phyloP scores from a whole-genome alignment of 2,113 vertebrate species.

The Collichthys lucidus region DNA sequence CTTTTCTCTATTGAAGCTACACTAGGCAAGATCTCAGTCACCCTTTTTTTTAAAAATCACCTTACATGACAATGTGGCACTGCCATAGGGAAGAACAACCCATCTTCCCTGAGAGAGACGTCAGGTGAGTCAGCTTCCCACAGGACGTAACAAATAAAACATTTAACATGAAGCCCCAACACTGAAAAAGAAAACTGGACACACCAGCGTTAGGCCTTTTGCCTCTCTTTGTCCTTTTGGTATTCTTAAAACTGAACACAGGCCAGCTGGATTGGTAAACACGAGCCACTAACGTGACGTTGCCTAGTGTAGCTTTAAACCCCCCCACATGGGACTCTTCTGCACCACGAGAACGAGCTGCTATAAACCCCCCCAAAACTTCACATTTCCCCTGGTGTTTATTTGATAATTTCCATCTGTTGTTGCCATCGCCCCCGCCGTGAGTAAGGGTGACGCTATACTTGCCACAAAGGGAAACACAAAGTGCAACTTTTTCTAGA shows the following conservation, averaged over 20 bases:
- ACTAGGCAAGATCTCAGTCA: constrained; percentile 52
- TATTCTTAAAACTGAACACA: constrained; percentile 6
- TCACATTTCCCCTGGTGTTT: constrained; percentile 12
- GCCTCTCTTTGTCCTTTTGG: constrained; percentile 3
- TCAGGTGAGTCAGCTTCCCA: neutral
- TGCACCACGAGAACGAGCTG: constrained; percentile 54
- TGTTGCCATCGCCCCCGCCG: constrained; percentile 17
- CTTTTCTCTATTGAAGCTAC: constrained; percentile 51
- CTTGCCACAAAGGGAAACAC: constrained; percentile 51
- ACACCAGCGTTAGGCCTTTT: constrained; percentile 37
- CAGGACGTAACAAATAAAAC: constrained; percentile 7
- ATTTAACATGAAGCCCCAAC: constrained; percentile 2
- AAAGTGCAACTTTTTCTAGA: constrained; percentile 69
- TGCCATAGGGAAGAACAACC: constrained; percentile 32
- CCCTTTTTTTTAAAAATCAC: too few species aligned
- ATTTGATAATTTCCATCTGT: constrained; percentile 2
- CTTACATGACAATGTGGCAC: constrained; percentile 29
- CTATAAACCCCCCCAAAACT: constrained; percentile 33
- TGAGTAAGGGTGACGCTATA: constrained; percentile 35
- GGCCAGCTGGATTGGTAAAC: constrained; percentile 6
- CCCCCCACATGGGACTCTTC: constrained; percentile 14
- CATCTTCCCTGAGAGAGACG: neutral
- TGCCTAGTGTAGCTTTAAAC: constrained; percentile 63
- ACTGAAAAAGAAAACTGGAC: constrained; percentile 8
- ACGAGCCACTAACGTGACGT: constrained; percentile 31